Percentiles rank a stretch among this genome's conserved stretches.
Evolutionary conservation across 2,888 invertebrate species (phyloP).

Genomic region (Pyrrhosoma nymphula): DNA sequence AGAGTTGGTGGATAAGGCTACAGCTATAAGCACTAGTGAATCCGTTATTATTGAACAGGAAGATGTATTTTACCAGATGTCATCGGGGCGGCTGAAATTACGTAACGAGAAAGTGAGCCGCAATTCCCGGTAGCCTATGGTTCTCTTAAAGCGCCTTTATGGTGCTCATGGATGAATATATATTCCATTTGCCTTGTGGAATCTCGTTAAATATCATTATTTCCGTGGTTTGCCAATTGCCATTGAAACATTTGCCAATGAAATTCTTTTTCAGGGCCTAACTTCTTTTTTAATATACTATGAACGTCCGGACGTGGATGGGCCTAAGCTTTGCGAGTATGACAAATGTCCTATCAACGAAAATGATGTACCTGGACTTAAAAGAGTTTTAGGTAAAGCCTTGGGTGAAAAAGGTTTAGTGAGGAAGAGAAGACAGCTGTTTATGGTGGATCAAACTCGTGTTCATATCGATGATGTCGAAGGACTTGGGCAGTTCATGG

Average conservation of each 20-base stretch:
- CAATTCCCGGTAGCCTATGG: slow-evolving; percentile 23
- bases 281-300: slow-evolving; percentile 88
- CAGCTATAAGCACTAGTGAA: slow-evolving; percentile 81
- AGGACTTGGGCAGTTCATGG: slow-evolving; percentile 89
- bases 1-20: slow-evolving; percentile 81
- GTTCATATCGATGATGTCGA: slow-evolving; percentile 93
- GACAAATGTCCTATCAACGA: slow-evolving; percentile 80
- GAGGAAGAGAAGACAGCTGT: slow-evolving; percentile 87
- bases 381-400: slow-evolving; percentile 80
- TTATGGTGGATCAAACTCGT: slow-evolving; percentile 89
- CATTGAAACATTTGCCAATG: no score
- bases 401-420: slow-evolving; percentile 87
- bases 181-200: no score
- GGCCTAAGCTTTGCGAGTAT: slow-evolving; percentile 90
- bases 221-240: no score
- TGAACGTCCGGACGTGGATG: slow-evolving; percentile 86
- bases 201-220: no score
- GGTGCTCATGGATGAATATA: no score
- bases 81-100: slow-evolving; percentile 88
- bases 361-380: slow-evolving; percentile 79
- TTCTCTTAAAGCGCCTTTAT: no score
- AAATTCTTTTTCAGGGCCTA: slow-evolving; percentile 78
- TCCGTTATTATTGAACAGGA: slow-evolving; percentile 84
- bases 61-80: slow-evolving; percentile 88
- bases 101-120: slow-evolving; percentile 82